Evolutionary conservation across 2,797 vertebrate genomes (phyloP).

Genomic region (Chloroceryle inda): DNA sequence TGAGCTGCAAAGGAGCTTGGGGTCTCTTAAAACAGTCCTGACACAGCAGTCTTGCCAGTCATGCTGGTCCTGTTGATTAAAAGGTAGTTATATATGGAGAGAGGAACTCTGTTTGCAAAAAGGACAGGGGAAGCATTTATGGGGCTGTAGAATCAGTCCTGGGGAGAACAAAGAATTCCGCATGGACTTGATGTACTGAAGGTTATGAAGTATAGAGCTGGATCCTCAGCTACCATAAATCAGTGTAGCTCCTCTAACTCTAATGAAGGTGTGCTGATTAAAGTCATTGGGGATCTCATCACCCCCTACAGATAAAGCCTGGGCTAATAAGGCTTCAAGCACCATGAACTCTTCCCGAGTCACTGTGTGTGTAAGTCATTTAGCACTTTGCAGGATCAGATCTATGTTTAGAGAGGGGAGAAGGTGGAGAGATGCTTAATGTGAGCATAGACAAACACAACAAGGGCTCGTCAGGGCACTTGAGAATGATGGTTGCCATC

Average conservation of each 20-base stretch:
- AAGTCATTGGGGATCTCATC: constrained; percentile 33
- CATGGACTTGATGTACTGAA: constrained; percentile 41
- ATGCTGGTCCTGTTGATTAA: constrained; percentile 17
- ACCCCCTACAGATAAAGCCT: constrained; percentile 39
- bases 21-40: neutral
- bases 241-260: neutral
- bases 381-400: neutral
- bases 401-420: neutral
- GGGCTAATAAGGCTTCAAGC: constrained; percentile 42
- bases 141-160: constrained; percentile 38
- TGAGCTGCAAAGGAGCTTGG: neutral
- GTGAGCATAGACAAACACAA: neutral
- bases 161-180: constrained; percentile 63
- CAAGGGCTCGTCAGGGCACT: neutral
- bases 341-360: constrained; percentile 12
- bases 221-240: constrained; percentile 37
- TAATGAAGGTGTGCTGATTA: constrained; percentile 53
- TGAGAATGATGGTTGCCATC: neutral
- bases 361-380: neutral
- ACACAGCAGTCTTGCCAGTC: neutral
- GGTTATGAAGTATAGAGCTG: constrained; percentile 41
- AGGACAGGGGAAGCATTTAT: constrained; percentile 32
- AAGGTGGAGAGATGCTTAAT: neutral
- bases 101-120: constrained; percentile 9
- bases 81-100: constrained; percentile 17